A percentile compares a stretch with the other conserved stretches of the same genome.
Conservation (phyloP, 2,113 vertebrate species). For the Crotophaga sulcirostris region DNA sequence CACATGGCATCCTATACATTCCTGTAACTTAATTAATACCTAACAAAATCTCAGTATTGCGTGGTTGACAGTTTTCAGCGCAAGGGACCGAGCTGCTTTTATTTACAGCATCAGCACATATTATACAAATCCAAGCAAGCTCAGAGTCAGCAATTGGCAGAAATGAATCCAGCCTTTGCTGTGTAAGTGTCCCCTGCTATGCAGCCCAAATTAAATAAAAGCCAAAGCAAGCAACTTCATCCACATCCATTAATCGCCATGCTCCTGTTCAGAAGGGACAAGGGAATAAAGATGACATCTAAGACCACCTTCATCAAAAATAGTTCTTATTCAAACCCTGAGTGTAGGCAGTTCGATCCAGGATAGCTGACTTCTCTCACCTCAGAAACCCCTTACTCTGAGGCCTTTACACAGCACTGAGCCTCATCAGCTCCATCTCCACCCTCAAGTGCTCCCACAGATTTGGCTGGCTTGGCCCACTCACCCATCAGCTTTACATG, state of each 20-base stretch:
- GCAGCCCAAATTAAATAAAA: background rate
- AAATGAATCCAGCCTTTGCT: background rate
- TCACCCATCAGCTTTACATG: background rate
- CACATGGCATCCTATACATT: background rate
- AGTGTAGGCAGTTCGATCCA: accelerated
- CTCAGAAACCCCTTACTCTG: background rate
- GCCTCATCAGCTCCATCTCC: background rate
- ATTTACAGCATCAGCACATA: background rate
- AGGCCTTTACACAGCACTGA: background rate
- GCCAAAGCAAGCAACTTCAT: background rate
- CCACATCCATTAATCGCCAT: background rate
- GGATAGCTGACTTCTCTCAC: background rate
- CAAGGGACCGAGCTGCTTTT: background rate
- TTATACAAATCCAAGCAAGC: background rate
- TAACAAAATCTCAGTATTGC: background rate
- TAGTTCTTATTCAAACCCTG: background rate
- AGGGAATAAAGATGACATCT: background rate
- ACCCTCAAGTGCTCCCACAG: background rate
- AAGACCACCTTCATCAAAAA: background rate
- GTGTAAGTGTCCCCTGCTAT: background rate
- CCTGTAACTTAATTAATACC: background rate
- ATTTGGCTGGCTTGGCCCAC: background rate
- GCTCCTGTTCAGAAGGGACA: background rate
- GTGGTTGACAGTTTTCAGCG: background rate
- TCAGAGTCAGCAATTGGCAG: background rate